A percentile compares a stretch with the other conserved stretches of the same genome.
phyloP scores from a whole-genome alignment of 2,888 invertebrate genomes.

The Hyppa rectilinea region DNA sequence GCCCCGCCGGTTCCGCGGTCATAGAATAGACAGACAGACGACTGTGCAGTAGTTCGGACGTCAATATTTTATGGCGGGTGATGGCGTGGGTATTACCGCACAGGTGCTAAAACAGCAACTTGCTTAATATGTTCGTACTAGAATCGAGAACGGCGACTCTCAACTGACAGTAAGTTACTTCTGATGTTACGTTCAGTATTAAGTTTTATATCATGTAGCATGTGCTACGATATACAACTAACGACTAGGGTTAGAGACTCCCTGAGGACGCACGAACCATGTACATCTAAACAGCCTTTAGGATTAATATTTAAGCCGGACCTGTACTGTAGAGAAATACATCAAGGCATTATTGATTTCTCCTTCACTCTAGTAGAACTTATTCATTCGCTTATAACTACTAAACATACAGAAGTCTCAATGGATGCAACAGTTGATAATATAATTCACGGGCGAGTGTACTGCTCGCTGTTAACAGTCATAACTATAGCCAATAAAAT shows the following conservation, averaged over 20 bases:
- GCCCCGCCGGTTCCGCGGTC: conserved; percentile 72
- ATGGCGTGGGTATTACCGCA: conserved; percentile 55
- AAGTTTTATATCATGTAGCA: conserved; percentile 47
- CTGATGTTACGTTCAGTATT: conserved; percentile 28
- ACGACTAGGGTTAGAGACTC: conserved; percentile 33
- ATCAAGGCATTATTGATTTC: conserved; percentile 33
- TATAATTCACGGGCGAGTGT: conserved; percentile 26
- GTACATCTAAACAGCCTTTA: conserved; percentile 36
- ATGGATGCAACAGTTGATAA: conserved; percentile 60
- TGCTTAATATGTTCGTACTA: conserved; percentile 39
- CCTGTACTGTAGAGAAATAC: conserved; percentile 10
- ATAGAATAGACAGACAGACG: conserved; percentile 77
- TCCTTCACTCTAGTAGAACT: not conserved
- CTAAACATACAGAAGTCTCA: conserved; percentile 17
- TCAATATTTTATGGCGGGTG: conserved; percentile 66
- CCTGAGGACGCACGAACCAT: conserved; percentile 29
- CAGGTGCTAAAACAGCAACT: conserved; percentile 59
- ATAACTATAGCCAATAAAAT: conserved; percentile 49
- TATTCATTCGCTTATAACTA: conserved; percentile 7
- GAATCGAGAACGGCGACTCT: conserved; percentile 38
- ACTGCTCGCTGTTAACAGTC: conserved; percentile 28
- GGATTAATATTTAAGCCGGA: conserved; percentile 36
- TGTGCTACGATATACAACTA: conserved; percentile 50
- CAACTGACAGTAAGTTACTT: conserved; percentile 35
- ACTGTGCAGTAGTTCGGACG: conserved; percentile 65